phyloP scores from a whole-genome alignment of 2,797 vertebrate genomes.

The Discoglossus pictus region DNA sequence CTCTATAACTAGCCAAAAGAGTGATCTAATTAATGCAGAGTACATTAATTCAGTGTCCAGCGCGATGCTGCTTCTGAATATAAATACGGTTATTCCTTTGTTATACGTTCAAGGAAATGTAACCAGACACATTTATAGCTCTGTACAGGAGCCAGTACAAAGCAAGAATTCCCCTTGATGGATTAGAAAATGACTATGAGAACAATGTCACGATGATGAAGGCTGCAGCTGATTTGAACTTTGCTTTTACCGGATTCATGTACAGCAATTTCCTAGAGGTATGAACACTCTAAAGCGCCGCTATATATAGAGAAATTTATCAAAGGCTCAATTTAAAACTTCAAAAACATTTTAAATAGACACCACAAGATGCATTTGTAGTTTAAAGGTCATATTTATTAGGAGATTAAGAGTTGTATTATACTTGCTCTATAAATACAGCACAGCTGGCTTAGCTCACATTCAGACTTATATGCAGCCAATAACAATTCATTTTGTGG shows the following conservation, averaged over 20 bases:
- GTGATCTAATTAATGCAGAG: too few species aligned
- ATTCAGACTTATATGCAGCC: conserved; percentile 65
- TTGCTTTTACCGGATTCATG: conserved; percentile 59
- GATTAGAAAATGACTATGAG: conserved; percentile 58
- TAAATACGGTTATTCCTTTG: conserved; percentile 41
- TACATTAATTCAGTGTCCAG: not conserved
- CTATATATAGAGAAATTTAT: conserved; percentile 66
- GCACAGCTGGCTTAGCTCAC: conserved; percentile 73
- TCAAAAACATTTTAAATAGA: conserved; percentile 76
- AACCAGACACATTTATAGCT: conserved; percentile 14
- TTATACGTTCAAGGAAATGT: conserved; percentile 38
- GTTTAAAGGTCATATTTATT: conserved; percentile 83
- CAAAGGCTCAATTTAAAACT: conserved; percentile 67
- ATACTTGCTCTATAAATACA: conserved; percentile 75
- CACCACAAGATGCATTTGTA: conserved; percentile 64
- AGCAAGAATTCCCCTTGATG: conserved; percentile 44
- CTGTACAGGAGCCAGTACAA: conserved; percentile 30
- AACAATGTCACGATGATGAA: conserved; percentile 58
- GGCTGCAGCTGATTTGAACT: conserved; percentile 60
- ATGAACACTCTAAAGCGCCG: conserved; percentile 64
- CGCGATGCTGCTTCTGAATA: not conserved
- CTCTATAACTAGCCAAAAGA: too few species aligned
- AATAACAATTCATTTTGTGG: conserved; percentile 86
- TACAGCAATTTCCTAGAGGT: conserved; percentile 62
- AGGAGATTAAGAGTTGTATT: conserved; percentile 79